Conservation (phyloP, 2,797 vertebrate species). For the Gouania willdenowi region DNA sequence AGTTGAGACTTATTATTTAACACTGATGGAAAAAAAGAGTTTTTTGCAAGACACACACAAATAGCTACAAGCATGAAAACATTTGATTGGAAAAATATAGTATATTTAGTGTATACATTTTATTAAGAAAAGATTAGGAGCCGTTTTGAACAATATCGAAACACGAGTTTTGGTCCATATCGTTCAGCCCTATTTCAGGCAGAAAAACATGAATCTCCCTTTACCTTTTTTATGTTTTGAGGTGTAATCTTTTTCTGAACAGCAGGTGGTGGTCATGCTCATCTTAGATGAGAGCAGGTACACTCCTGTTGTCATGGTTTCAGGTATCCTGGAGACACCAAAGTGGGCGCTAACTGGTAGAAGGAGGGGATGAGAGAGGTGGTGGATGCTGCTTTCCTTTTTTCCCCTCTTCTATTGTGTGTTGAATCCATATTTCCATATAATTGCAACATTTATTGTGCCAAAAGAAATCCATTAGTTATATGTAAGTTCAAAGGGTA, state of each 20-base stretch:
- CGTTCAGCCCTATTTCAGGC: too few species aligned
- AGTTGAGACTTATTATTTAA: constrained; percentile 4
- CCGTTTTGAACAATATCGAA: too few species aligned
- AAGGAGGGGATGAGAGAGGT: constrained; percentile 9
- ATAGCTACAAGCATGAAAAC: constrained; percentile 1
- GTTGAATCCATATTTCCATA: constrained; percentile 21
- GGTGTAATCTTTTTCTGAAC: constrained; percentile 40
- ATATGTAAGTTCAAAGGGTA: too few species aligned
- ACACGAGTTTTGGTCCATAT: too few species aligned
- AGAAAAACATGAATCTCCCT: too few species aligned
- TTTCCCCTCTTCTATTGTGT: background rate
- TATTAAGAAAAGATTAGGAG: too few species aligned
- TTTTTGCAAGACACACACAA: constrained; percentile 10
- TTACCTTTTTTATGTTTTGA: too few species aligned
- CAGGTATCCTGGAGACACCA: constrained; percentile 44
- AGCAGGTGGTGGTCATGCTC: constrained; percentile 67
- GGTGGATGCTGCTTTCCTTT: constrained; percentile 1
- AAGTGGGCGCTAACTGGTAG: constrained; percentile 54
- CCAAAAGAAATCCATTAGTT: too few species aligned
- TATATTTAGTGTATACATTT: too few species aligned
- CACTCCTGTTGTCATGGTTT: constrained; percentile 65
- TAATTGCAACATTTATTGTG: background rate
- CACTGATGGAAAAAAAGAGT: constrained; percentile 27
- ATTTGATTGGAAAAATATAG: too few species aligned
- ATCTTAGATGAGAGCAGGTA: constrained; percentile 46